A percentile compares a stretch with the other conserved stretches of the same genome.
Conservation (phyloP, 1,140 invertebrate species). For the Orius insidiosus region DNA sequence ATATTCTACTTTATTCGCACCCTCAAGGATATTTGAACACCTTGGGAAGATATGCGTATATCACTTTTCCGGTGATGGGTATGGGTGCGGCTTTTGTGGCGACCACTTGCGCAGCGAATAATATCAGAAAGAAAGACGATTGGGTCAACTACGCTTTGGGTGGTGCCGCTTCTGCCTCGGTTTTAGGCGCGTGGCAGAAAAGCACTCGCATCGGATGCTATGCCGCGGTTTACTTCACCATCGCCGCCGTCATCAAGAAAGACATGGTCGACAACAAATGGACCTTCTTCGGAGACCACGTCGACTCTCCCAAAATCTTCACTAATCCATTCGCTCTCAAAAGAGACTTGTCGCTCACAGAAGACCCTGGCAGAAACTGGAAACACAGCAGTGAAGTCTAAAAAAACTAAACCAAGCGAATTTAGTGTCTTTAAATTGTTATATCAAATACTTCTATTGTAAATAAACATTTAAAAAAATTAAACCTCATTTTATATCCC, state of each 20-base stretch:
- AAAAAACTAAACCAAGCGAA: too few species aligned
- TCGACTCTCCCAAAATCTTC: too few species aligned
- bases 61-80: constrained; percentile 21
- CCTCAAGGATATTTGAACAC: constrained; percentile 32
- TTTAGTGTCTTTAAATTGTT: too few species aligned
- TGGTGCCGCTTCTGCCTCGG: constrained; percentile 33
- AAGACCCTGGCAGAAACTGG: too few species aligned
- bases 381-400: too few species aligned
- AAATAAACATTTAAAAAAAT: too few species aligned
- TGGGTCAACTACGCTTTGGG: constrained; percentile 27
- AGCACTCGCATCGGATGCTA: constrained; percentile 22
- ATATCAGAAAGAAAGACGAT: constrained; percentile 45
- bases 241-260: constrained; percentile 38
- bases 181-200: constrained; percentile 36
- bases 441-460: too few species aligned
- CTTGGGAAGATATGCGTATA: constrained; percentile 31
- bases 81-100: constrained; percentile 44
- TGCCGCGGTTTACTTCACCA: constrained; percentile 24
- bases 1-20: constrained; percentile 37
- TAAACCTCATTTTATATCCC: too few species aligned
- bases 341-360: too few species aligned
- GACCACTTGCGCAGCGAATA: constrained; percentile 35
- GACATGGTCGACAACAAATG: constrained; percentile 30
- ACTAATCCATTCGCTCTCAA: too few species aligned
- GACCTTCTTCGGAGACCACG: neutral